Conservation (phyloP, 2,113 vertebrate genomes). For the Leptodactylus fuscus region DNA sequence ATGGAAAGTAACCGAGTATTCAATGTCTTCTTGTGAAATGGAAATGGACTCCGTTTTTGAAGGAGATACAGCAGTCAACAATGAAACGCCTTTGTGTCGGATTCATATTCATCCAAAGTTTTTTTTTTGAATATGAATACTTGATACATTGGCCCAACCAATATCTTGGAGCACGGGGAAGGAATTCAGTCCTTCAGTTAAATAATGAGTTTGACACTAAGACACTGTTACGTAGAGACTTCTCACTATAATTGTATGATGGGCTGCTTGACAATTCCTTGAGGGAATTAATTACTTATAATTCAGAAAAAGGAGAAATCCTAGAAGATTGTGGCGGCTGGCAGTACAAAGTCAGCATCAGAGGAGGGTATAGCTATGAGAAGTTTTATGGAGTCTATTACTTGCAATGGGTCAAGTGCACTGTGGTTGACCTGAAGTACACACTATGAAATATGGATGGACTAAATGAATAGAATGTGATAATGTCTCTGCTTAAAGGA, state of each 20-base stretch:
- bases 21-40: neutral
- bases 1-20: neutral
- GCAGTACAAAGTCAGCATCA: neutral
- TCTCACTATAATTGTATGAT: constrained; percentile 27
- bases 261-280: constrained; percentile 31
- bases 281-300: constrained; percentile 48
- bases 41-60: constrained; percentile 8
- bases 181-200: constrained; percentile 1
- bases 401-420: neutral
- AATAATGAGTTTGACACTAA: constrained; percentile 46
- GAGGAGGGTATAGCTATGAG: neutral
- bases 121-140: constrained; percentile 1
- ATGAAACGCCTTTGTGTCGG: neutral
- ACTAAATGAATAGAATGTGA: too few relatives aligned
- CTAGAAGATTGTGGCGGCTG: neutral
- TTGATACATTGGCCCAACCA: neutral
- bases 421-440: neutral
- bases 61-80: constrained; percentile 18
- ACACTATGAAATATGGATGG: neutral
- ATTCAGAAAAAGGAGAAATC: neutral
- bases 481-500: too few relatives aligned
- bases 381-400: neutral
- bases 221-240: neutral
- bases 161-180: neutral
- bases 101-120: neutral